Conservation (phyloP, 2,113 vertebrate genomes). For the Gulo gulo region DNA sequence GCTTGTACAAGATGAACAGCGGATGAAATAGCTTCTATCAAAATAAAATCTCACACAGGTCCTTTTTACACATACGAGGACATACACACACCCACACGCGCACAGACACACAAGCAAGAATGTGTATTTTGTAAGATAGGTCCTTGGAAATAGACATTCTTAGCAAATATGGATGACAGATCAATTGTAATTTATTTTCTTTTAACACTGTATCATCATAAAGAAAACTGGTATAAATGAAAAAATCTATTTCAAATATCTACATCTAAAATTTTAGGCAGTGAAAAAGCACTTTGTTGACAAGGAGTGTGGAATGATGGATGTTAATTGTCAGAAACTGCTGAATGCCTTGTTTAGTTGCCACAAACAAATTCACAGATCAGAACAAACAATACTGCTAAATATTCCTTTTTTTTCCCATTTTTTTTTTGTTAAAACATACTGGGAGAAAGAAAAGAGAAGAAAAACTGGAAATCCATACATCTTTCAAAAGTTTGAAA, state of each 20-base stretch:
- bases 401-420: conserved; percentile 86
- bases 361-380: conserved; percentile 93
- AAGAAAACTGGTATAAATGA: conserved; percentile 91
- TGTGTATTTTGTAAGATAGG: conserved; percentile 81
- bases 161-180: conserved; percentile 93
- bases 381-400: conserved; percentile 93
- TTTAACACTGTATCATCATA: conserved; percentile 92
- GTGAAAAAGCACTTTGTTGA: conserved; percentile 98
- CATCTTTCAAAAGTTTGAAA: conserved; percentile 86
- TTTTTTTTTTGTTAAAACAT: conserved; percentile 85
- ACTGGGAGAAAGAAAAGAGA: conserved; percentile 86
- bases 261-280: conserved; percentile 97
- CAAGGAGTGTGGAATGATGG: conserved; percentile 90
- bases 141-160: conserved; percentile 90
- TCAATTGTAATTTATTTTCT: conserved; percentile 92
- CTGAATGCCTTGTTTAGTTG: conserved; percentile 89
- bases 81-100: conserved; percentile 74
- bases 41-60: conserved; percentile 68
- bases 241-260: conserved; percentile 94
- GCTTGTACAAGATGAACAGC: conserved; percentile 75
- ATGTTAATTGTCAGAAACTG: conserved; percentile 89
- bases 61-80: conserved; percentile 73
- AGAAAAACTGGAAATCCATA: conserved; percentile 88
- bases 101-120: conserved; percentile 82
- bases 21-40: conserved; percentile 72